Base-by-base conservation (phyloP, 2,797 vertebrate genomes). In the Perodicticus potto region DNA sequence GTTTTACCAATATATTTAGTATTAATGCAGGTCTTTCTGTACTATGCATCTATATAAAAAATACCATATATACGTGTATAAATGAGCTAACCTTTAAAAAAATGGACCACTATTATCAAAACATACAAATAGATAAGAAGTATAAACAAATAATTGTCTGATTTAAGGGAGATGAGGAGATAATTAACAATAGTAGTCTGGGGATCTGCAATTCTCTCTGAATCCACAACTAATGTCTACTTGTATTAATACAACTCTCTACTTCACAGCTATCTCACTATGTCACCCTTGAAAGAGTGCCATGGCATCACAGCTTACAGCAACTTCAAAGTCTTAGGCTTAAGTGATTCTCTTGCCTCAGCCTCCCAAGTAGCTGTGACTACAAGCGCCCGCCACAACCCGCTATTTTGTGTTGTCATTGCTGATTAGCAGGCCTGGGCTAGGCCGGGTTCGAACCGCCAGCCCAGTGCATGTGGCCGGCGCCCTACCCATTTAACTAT, bases 1-100 rank as follows among this genome's bases (percentile, higher is more conserved):
- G 34, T 73, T 93, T 94, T 76, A 95, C 40, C 34, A 94, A 94
- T 61, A 88, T 73, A 93, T 57, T 94, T 70, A 83, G 34, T 92
- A 34, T 72, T 82, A 96, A 59, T 43, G 17, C 2, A 89, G 67
- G 76, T 53, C 32, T 87, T 78, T 78, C 20, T 82, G 2, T 73
- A 86, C 57, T 43, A 57, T 67, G 70, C 32, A 9, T 69, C 76
- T 74, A 69, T 22, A 34, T 19, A 69, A 70, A 61, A 74, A 82
- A 22, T 61, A 19, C 22, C 10, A 32, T 1, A 93, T 2, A 53
- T 32, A 63, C 7, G 74, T 4, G 32, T 49, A 97, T 78, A 80
- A 76, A 88, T 2, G 74, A 86, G n/a, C 59, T 93, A 43, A 95
- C 83, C 73, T 92, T 93, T 72, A 65, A 80, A 94, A 77, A 93